phyloP scores from a whole-genome alignment of 1,140 invertebrate genomes.

The Brachystomella parvula region DNA sequence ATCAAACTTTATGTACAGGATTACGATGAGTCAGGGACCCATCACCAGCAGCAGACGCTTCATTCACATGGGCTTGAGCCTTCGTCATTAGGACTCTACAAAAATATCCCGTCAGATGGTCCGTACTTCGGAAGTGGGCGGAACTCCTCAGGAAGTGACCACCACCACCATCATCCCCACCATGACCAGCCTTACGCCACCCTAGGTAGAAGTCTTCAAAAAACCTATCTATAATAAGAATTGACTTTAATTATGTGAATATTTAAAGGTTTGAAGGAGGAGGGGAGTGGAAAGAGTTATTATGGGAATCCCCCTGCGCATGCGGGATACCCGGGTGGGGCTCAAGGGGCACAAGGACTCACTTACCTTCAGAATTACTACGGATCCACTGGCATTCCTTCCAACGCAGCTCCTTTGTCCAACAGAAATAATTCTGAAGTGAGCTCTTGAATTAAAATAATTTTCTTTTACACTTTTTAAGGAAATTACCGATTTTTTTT shows the following conservation, averaged over 20 bases:
- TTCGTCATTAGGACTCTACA: not conserved
- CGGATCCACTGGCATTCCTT: not conserved
- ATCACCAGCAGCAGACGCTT: slow-evolving; percentile 6
- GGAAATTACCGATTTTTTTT: not conserved
- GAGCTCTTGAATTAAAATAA: not conserved
- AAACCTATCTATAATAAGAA: not conserved
- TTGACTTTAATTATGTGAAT: not conserved
- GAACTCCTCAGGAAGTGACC: not conserved
- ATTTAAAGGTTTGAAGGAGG: not conserved
- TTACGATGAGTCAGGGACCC: not conserved
- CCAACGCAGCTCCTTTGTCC: not conserved
- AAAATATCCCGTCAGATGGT: not conserved
- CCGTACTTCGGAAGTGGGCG: slow-evolving; percentile 1
- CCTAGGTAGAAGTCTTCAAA: not conserved
- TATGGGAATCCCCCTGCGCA: not conserved
- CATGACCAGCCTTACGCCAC: not conserved
- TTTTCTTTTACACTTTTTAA: not conserved
- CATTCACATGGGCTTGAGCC: slow-evolving; percentile 3
- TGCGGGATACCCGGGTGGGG: not conserved
- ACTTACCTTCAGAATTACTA: slow-evolving; percentile 9
- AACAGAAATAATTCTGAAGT: not conserved
- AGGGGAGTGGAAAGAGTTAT: slow-evolving; percentile 1
- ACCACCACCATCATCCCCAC: not conserved
- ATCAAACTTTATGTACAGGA: not conserved
- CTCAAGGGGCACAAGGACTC: slow-evolving; percentile 3